These are phyloP conservation scores for Loriculus beryllinus DNA, from an alignment of 2,797 vertebrate genomes.

Conservation along the genomic window DNA sequence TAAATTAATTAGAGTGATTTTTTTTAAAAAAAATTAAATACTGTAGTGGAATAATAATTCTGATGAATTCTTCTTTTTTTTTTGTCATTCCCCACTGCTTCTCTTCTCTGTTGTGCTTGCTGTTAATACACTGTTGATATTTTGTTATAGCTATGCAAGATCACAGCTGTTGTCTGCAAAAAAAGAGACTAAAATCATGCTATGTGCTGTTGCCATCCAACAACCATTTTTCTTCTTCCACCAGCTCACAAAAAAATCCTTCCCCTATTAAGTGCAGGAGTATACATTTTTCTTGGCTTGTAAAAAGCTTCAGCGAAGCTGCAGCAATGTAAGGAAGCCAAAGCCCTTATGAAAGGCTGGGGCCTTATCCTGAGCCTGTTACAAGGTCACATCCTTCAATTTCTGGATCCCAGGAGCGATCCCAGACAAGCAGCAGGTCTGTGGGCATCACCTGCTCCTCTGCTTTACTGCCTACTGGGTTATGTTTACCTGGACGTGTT, in stretches of 20 bases:
- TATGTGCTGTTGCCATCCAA: conserved; percentile 42
- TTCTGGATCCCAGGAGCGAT: background rate
- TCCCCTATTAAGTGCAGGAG: background rate
- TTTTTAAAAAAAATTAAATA: conserved; percentile 7
- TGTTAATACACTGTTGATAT: conserved; percentile 26
- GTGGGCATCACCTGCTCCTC: background rate
- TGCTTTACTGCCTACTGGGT: background rate
- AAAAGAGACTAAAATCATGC: background rate
- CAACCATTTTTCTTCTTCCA: conserved; percentile 14
- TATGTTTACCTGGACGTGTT: background rate
- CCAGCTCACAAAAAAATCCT: background rate
- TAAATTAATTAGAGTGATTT: conserved; percentile 49
- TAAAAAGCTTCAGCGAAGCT: background rate
- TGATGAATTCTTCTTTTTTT: background rate
- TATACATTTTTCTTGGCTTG: conserved; percentile 12
- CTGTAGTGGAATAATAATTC: conserved; percentile 24
- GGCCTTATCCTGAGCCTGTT: background rate
- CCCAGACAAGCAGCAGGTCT: background rate
- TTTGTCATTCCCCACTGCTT: background rate
- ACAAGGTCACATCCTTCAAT: background rate
- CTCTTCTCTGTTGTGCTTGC: background rate
- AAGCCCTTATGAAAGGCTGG: background rate
- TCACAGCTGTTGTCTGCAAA: conserved; percentile 28
- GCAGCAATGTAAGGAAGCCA: background rate
- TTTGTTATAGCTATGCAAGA: conserved; percentile 48